A percentile compares a stretch with the other conserved stretches of the same genome.
These are phyloP conservation scores for Eucidaris tribuloides DNA, from an alignment of 35 echinoderm and acorn worm genomes.

Conservation along the genomic window DNA sequence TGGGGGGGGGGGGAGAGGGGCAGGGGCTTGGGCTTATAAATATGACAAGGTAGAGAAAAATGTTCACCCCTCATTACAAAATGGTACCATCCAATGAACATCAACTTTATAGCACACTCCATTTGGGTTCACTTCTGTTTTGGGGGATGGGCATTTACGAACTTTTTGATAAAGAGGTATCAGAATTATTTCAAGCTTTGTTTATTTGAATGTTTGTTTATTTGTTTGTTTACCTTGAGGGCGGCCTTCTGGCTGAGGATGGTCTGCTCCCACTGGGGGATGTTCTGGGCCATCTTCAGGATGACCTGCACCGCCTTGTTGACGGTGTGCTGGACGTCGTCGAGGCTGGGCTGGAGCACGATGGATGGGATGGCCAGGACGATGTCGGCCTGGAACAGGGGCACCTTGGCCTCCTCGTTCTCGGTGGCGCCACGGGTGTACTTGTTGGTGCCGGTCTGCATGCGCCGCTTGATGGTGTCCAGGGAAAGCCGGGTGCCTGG, in stretches of 20 bases:
- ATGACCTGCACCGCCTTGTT: constrained; percentile 93
- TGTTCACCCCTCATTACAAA: background rate
- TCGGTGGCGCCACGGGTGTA: constrained; percentile 74
- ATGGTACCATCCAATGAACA: background rate
- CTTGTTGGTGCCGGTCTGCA: constrained; percentile 84
- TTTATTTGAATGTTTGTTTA: background rate
- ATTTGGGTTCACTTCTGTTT: background rate
- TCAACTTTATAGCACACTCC: background rate
- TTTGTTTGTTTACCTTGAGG: constrained; percentile 47
- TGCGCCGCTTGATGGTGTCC: constrained; percentile 93
- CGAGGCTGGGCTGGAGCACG: constrained; percentile 77
- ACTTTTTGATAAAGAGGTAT: background rate
- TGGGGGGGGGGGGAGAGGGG: too few species aligned
- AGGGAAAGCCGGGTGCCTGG: constrained; percentile 91
- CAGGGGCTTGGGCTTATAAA: background rate
- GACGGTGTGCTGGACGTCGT: constrained; percentile 81
- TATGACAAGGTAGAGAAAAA: background rate
- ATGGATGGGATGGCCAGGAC: constrained; percentile 88
- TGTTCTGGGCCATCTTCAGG: constrained; percentile 93
- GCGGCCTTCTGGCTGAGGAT: constrained; percentile 81
- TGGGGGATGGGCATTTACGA: too few species aligned
- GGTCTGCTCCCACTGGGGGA: constrained; percentile 96
- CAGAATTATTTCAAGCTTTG: too few species aligned
- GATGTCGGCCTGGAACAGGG: constrained; percentile 87
- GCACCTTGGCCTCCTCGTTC: constrained; percentile 71